phyloP scores from a whole-genome alignment of 2,113 vertebrate genomes.

The Phaethon lepturus region DNA sequence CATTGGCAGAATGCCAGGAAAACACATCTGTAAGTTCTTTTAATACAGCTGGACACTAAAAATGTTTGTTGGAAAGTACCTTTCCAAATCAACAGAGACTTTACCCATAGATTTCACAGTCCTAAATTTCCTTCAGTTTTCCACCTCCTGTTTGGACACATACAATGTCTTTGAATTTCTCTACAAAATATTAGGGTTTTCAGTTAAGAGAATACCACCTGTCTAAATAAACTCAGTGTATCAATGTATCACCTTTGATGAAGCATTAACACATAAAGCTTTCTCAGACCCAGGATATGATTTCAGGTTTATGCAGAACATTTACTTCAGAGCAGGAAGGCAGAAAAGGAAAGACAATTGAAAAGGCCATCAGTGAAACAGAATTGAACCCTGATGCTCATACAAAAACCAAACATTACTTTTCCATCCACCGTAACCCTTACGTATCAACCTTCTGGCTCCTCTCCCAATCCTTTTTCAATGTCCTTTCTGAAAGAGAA shows the following conservation, averaged over 20 bases:
- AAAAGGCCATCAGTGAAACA: neutral
- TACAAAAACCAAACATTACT: neutral
- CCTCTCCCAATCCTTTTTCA: neutral
- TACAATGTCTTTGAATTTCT: neutral
- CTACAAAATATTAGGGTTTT: neutral
- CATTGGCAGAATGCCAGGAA: neutral
- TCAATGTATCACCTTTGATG: neutral
- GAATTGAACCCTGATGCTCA: neutral
- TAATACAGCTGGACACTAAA: neutral
- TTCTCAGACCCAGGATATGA: neutral
- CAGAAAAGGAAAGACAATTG: neutral
- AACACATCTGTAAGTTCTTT: neutral
- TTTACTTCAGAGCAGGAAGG: neutral
- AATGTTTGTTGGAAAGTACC: neutral
- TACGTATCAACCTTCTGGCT: neutral
- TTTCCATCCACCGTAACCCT: neutral
- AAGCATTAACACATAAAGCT: neutral
- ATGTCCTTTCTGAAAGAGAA: neutral
- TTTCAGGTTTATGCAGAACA: neutral
- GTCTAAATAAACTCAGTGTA: neutral
- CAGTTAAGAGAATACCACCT: neutral
- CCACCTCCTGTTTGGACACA: neutral
- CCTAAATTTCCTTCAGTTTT: neutral
- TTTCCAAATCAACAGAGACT: neutral
- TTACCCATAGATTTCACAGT: neutral